These are phyloP conservation scores for Patella depressa DNA, from an alignment of 2,888 invertebrate species.

Conservation along the genomic window DNA sequence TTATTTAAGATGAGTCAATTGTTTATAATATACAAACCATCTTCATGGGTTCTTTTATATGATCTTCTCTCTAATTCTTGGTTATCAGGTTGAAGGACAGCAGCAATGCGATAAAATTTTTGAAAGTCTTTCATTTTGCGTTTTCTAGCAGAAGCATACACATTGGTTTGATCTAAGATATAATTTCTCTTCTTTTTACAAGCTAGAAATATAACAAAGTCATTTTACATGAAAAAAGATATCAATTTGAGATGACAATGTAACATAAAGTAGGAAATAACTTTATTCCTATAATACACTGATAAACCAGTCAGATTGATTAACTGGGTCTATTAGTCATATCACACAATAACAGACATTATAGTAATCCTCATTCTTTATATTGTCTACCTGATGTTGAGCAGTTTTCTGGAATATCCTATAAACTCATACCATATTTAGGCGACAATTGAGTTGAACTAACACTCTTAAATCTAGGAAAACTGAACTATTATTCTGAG, in stretches of 20 bases:
- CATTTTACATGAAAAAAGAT: slow-evolving; percentile 6
- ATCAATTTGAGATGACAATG: neutral
- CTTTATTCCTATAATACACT: too few species aligned
- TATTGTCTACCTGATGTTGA: too few species aligned
- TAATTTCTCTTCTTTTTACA: slow-evolving; percentile 82
- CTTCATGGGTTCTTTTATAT: slow-evolving; percentile 84
- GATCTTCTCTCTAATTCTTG: slow-evolving; percentile 87
- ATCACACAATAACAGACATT: too few species aligned
- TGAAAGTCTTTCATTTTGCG: slow-evolving; percentile 96
- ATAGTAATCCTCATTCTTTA: too few species aligned
- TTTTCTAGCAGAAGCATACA: slow-evolving; percentile 93
- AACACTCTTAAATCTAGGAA: too few species aligned
- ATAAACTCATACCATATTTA: too few species aligned
- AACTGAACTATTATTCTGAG: too few species aligned
- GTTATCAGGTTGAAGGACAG: slow-evolving; percentile 90
- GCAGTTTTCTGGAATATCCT: too few species aligned
- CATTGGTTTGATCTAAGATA: slow-evolving; percentile 98
- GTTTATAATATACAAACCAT: slow-evolving; percentile 75
- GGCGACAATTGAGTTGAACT: too few species aligned
- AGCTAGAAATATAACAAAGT: slow-evolving; percentile 36
- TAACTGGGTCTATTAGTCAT: too few species aligned
- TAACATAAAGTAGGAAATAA: neutral
- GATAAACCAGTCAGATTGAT: too few species aligned
- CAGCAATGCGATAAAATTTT: slow-evolving; percentile 89
- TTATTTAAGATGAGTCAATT: too few species aligned